Base-by-base conservation (phyloP, 1,140 invertebrate genomes). In the Drusus annulatus region DNA sequence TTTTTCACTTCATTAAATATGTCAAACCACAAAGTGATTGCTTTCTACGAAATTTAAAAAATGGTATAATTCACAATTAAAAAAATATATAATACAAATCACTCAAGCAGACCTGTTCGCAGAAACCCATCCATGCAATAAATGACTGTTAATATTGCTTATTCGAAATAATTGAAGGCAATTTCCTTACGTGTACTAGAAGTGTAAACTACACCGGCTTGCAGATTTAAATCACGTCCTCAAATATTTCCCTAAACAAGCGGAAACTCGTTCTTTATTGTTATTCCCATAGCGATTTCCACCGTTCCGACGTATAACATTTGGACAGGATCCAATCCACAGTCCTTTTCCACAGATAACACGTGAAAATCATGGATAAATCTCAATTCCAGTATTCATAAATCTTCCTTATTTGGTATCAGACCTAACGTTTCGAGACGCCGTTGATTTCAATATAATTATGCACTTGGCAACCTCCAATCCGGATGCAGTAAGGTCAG, bases 371-470 rank as follows among this genome's bases (percentile, higher is more conserved):
- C 13, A 23, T 63, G 60, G 16, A 56, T 56, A 56, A 56, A 56
- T 56, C 52, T 0, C 4, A 56, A 63, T 63, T 63, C 25, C 23
- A 23, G 21, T 16, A 25, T 25, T 63, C 19, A 63, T 63, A 63
- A 63, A 63, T 63, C 60, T 63, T 7, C 60, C 25, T 63, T 63
- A 63, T 63, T 63, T 63, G 60, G 16, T 16, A 63, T 25, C 15
- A 6, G 60, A n/a, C n/a, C n/a, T n/a, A n/a, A n/a, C n/a, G n/a
- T n/a, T n/a, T n/a, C n/a, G n/a, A n/a, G n/a, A 25, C 8, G 8
- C 19, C 60, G 8, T 15, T 63, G 6, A 58, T 63, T 63, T 15
- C 60, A 63, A 63, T 63, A 63, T 28, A 23, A 63, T 63, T 63
- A 63, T 63, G 60, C 60, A 63, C 7, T 63, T 63, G 60, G 60